Conservation (phyloP, 2,888 invertebrate species). For the Megastigmus dorsalis region DNA sequence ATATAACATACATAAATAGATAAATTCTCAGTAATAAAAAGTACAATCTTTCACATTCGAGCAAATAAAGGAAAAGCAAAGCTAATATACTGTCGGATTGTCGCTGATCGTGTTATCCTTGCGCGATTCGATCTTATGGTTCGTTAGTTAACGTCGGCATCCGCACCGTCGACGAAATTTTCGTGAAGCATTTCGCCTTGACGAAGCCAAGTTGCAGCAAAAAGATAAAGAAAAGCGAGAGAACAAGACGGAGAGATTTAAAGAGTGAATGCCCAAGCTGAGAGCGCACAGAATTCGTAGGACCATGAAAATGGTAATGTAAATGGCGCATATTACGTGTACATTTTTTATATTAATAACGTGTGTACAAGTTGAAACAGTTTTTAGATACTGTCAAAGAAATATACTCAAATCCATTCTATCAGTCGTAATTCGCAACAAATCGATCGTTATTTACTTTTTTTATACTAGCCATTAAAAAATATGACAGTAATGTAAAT, state of each 20-base stretch:
- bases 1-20: too few relatives aligned
- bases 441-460: too few relatives aligned
- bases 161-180: constrained; percentile 2
- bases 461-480: too few relatives aligned
- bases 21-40: too few relatives aligned
- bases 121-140: constrained; percentile 38
- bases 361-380: too few relatives aligned
- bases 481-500: too few relatives aligned
- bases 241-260: constrained; percentile 4
- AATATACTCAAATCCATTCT: too few relatives aligned
- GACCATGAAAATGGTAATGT: constrained; percentile 18
- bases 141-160: constrained; percentile 22
- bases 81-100: constrained; percentile 2
- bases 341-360: too few relatives aligned
- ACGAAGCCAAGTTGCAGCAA: constrained; percentile 10
- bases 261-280: too few relatives aligned
- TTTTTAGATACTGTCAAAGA: too few relatives aligned
- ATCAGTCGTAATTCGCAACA: too few relatives aligned
- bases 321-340: not conserved
- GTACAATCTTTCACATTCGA: not conserved
- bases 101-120: constrained; percentile 25
- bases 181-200: not conserved
- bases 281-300: too few relatives aligned
- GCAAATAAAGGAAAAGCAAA: not conserved
- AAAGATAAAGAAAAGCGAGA: constrained; percentile 4